A percentile compares a stretch with the other conserved stretches of the same genome.
Evolutionary conservation across 2,113 vertebrate genomes (phyloP).

Genomic region (Phyllostomus discolor): DNA sequence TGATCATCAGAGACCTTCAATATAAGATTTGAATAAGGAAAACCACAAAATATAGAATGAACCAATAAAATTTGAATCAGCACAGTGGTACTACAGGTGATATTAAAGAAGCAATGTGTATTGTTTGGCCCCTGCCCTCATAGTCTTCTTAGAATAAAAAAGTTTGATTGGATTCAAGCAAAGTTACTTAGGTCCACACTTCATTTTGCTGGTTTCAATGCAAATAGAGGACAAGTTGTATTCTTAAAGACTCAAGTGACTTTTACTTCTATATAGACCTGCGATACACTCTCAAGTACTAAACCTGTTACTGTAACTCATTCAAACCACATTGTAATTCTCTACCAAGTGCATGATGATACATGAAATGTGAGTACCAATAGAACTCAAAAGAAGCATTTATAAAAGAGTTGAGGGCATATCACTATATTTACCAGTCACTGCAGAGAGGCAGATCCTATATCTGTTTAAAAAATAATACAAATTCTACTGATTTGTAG

Average conservation of each 20-base stretch:
- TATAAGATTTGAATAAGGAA: slow-evolving; percentile 12
- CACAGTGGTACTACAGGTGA: not conserved
- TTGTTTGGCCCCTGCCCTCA: not conserved
- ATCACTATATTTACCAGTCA: slow-evolving; percentile 28
- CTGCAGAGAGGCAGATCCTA: not conserved
- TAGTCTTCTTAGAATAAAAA: not conserved
- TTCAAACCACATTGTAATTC: not conserved
- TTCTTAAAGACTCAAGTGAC: not conserved
- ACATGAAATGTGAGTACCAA: not conserved
- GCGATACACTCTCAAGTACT: not conserved
- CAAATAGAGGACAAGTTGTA: not conserved
- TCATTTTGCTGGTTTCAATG: slow-evolving; percentile 12
- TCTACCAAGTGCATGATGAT: not conserved
- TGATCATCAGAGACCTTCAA: not conserved
- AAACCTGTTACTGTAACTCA: slow-evolving; percentile 11
- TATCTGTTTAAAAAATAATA: not conserved
- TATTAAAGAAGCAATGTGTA: not conserved
- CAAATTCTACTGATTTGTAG: slow-evolving; percentile 32
- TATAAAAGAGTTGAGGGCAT: not conserved
- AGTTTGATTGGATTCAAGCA: not conserved
- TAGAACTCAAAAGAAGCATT: slow-evolving; percentile 27
- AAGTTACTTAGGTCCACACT: not conserved
- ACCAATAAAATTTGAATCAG: not conserved
- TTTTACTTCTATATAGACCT: slow-evolving; percentile 4
- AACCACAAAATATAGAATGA: slow-evolving; percentile 15